These are phyloP conservation scores for Apostichopus californicus DNA, from an alignment of 35 echinoderm and acorn worm species.

Conservation along the genomic window DNA sequence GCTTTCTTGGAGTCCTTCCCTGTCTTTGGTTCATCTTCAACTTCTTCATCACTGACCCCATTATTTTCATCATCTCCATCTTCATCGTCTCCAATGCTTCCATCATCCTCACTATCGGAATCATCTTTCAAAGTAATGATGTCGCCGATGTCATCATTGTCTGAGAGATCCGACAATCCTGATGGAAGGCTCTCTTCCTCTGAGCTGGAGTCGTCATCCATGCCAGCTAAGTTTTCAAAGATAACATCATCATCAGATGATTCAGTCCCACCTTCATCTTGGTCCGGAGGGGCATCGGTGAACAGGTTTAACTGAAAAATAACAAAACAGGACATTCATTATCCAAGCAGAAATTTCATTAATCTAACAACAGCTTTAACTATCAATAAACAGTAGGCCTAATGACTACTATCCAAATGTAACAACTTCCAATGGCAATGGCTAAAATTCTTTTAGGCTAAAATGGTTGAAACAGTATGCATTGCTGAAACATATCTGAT, in stretches of 20 bases:
- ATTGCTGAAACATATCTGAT: too few species aligned
- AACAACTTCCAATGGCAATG: too few species aligned
- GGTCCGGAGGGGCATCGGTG: constrained; percentile 65
- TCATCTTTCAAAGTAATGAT: constrained; percentile 41
- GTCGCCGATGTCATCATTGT: constrained; percentile 44
- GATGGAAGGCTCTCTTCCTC: constrained; percentile 38
- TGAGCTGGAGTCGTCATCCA: constrained; percentile 21
- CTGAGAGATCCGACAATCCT: background rate
- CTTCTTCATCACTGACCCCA: constrained; percentile 52
- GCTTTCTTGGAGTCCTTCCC: background rate
- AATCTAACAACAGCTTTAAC: too few species aligned
- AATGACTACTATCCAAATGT: too few species aligned
- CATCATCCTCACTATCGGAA: constrained; percentile 39
- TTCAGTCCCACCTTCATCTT: constrained; percentile 15
- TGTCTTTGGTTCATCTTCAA: constrained; percentile 48
- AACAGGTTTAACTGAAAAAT: constrained; percentile 58
- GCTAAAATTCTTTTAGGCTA: too few species aligned
- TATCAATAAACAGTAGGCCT: too few species aligned
- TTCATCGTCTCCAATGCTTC: constrained; percentile 1
- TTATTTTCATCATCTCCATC: constrained; percentile 29
- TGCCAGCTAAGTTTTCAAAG: background rate
- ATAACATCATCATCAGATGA: constrained; percentile 52
- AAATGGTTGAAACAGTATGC: too few species aligned
- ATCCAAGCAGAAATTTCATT: too few species aligned
- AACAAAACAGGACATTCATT: background rate